These are phyloP conservation scores for Camponotus floridanus DNA, from an alignment of 1,140 invertebrate genomes.

Conservation along the genomic window DNA sequence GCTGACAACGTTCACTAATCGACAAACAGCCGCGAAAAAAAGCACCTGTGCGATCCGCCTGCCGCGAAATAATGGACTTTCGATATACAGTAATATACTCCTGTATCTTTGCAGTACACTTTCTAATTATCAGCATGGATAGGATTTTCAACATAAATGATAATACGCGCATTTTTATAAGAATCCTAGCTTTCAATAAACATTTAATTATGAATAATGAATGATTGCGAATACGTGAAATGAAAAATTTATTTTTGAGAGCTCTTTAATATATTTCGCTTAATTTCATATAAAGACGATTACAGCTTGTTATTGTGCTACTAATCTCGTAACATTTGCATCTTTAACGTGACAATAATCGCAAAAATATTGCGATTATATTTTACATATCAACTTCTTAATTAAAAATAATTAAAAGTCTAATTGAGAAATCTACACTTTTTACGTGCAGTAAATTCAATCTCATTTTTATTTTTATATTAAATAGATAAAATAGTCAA, in stretches of 20 bases:
- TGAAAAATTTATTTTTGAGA: background rate
- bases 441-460: too few relatives aligned
- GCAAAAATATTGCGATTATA: background rate
- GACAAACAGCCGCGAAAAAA: slow-evolving; percentile 54
- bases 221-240: background rate
- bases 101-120: background rate
- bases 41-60: background rate
- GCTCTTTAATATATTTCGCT: too few relatives aligned
- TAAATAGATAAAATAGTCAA: background rate
- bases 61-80: slow-evolving; percentile 56
- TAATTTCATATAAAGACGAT: background rate
- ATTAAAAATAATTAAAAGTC: background rate
- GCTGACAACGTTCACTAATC: slow-evolving; percentile 53
- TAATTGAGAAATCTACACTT: background rate
- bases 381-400: too few relatives aligned
- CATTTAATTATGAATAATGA: background rate
- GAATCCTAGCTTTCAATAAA: background rate
- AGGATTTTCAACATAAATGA: background rate
- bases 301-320: background rate
- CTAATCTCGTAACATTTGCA: background rate
- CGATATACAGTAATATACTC: slow-evolving; percentile 18
- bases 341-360: background rate
- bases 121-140: slow-evolving; percentile 16
- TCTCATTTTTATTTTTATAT: slow-evolving; percentile 21
- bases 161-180: background rate